Conservation (phyloP, 2,888 invertebrate species). For the Drosophila mulleri region DNA sequence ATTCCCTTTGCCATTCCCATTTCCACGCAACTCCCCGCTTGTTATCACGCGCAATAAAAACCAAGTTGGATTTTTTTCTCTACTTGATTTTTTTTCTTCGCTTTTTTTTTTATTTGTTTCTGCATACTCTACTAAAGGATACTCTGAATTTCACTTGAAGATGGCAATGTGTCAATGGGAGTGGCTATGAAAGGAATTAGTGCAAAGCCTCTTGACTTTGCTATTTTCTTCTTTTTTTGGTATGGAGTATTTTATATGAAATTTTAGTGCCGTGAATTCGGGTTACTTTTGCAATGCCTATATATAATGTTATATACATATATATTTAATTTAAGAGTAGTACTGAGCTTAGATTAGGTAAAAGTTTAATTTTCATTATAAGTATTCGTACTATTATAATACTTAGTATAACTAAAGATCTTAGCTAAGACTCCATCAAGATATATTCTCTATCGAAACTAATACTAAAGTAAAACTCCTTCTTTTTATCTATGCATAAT, state of each 20-base stretch:
- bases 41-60: slow-evolving; percentile 79
- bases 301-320: neutral
- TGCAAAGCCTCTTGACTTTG: neutral
- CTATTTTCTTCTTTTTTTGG: neutral
- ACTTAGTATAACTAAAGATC: too few species aligned
- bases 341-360: too few species aligned
- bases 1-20: slow-evolving; percentile 19
- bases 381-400: too few species aligned
- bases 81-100: slow-evolving; percentile 1
- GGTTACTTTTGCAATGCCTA: neutral
- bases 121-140: slow-evolving; percentile 47
- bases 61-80: slow-evolving; percentile 53
- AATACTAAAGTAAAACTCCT: too few species aligned
- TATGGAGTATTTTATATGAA: neutral
- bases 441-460: neutral
- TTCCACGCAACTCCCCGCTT: slow-evolving; percentile 63
- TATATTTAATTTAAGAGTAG: neutral
- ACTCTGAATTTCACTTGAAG: slow-evolving; percentile 34
- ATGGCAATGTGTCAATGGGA: slow-evolving; percentile 47
- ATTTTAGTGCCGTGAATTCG: neutral
- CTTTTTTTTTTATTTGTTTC: slow-evolving; percentile 16
- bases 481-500: too few species aligned
- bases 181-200: slow-evolving; percentile 26
- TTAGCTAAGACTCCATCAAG: neutral
- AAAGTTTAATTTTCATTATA: too few species aligned